Conservation (phyloP, 1,140 invertebrate species). For the Apis laboriosa region DNA sequence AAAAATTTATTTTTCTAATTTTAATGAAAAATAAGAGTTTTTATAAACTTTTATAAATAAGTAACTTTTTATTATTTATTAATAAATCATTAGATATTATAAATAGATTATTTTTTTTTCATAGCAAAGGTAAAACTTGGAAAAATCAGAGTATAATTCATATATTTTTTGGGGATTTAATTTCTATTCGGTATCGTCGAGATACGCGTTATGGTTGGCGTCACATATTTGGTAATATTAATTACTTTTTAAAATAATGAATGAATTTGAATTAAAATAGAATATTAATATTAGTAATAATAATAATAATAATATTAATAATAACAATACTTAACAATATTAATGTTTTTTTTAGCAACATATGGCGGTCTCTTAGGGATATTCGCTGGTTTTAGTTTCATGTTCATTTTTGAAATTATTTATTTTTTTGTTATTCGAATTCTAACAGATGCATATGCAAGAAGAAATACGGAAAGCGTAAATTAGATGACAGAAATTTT, state of each 20-base stretch:
- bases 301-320: slow-evolving; percentile 45
- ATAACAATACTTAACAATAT: neutral
- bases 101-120: neutral
- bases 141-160: slow-evolving; percentile 67
- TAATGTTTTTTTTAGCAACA: slow-evolving; percentile 81
- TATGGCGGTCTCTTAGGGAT: slow-evolving; percentile 85
- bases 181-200: slow-evolving; percentile 67
- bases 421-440: slow-evolving; percentile 84
- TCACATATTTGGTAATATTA: slow-evolving; percentile 69
- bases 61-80: no score
- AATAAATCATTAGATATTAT: neutral
- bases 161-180: slow-evolving; percentile 71
- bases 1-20: neutral
- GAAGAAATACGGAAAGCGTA: neutral
- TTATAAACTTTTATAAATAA: no score
- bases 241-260: slow-evolving; percentile 1
- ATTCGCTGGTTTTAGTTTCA: slow-evolving; percentile 86
- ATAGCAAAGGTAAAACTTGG: slow-evolving; percentile 37
- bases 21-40: neutral
- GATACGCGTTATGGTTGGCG: slow-evolving; percentile 70
- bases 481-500: neutral
- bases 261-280: neutral
- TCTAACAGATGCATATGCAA: slow-evolving; percentile 71
- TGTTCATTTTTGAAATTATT: slow-evolving; percentile 84
- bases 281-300: neutral